These are phyloP conservation scores for Hyphantria cunea DNA, from an alignment of 1,140 invertebrate genomes.

Conservation along the genomic window DNA sequence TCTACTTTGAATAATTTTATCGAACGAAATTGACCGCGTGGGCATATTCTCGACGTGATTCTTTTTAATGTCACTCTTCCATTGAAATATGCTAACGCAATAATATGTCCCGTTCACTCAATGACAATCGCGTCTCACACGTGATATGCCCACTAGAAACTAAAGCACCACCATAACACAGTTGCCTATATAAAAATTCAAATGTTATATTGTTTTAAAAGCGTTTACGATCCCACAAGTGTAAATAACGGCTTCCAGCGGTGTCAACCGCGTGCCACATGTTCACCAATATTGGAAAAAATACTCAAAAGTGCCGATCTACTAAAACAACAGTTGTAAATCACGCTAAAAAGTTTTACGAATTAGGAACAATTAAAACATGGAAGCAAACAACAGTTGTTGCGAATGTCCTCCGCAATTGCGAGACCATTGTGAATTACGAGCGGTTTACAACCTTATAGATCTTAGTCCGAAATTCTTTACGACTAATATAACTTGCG, in stretches of 20 bases:
- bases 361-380: conserved; percentile 81
- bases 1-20: conserved; percentile 70
- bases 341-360: conserved; percentile 73
- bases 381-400: conserved; percentile 79
- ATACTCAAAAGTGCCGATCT: conserved; percentile 47
- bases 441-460: conserved; percentile 73
- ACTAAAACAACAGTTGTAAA: conserved; percentile 70
- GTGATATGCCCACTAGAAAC: neutral
- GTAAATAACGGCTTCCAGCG: conserved; percentile 51
- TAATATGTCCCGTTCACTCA: conserved; percentile 18
- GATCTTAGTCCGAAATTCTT: conserved; percentile 78
- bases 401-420: conserved; percentile 75
- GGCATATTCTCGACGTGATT: conserved; percentile 47
- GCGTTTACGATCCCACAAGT: conserved; percentile 53
- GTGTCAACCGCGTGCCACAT: conserved; percentile 47
- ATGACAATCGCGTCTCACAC: conserved; percentile 6
- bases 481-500: conserved; percentile 79
- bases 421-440: conserved; percentile 76
- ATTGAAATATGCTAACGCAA: conserved; percentile 50
- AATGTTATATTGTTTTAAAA: conserved; percentile 46
- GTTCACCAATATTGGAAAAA: conserved; percentile 46
- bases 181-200: conserved; percentile 26
- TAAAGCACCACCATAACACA: conserved; percentile 11
- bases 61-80: conserved; percentile 52
- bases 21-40: conserved; percentile 63